A percentile compares a stretch with the other conserved stretches of the same genome.
These are phyloP conservation scores for Megalonaias nervosa DNA, from an alignment of 1,140 invertebrate species.

Conservation along the genomic window DNA sequence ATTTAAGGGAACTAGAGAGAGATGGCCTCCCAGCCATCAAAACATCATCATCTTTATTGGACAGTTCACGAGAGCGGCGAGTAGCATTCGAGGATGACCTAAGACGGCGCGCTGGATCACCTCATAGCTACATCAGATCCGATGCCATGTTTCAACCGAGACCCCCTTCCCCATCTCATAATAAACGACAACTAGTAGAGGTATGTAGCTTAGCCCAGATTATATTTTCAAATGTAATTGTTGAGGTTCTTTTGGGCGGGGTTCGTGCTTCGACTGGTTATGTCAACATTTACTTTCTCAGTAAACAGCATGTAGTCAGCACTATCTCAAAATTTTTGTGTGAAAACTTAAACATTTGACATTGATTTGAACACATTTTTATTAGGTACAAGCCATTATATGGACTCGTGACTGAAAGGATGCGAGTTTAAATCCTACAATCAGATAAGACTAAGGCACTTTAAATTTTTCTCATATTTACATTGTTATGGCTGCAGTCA, in stretches of 20 bases:
- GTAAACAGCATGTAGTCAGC: background rate
- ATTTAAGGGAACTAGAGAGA: conserved; percentile 37
- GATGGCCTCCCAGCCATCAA: conserved; percentile 41
- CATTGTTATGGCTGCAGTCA: no score
- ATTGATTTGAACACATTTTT: no score
- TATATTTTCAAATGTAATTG: background rate
- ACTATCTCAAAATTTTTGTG: background rate
- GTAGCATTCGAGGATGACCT: conserved; percentile 35
- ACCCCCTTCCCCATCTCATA: conserved; percentile 39
- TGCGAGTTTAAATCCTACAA: background rate
- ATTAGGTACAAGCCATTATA: no score
- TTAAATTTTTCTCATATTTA: no score
- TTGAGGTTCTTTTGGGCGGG: background rate
- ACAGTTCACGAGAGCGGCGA: conserved; percentile 18
- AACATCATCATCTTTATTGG: conserved; percentile 15
- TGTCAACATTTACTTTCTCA: conserved; percentile 20
- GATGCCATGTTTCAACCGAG: conserved; percentile 34
- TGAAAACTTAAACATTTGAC: no score
- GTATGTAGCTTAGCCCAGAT: conserved; percentile 20
- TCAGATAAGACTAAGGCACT: background rate
- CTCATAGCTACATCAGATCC: conserved; percentile 9
- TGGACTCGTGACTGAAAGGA: no score
- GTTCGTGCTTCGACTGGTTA: conserved; percentile 22
- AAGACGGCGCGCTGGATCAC: conserved; percentile 9
- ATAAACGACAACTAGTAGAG: conserved; percentile 30